phyloP scores from a whole-genome alignment of 2,113 vertebrate genomes.

The Podarcis raffonei region DNA sequence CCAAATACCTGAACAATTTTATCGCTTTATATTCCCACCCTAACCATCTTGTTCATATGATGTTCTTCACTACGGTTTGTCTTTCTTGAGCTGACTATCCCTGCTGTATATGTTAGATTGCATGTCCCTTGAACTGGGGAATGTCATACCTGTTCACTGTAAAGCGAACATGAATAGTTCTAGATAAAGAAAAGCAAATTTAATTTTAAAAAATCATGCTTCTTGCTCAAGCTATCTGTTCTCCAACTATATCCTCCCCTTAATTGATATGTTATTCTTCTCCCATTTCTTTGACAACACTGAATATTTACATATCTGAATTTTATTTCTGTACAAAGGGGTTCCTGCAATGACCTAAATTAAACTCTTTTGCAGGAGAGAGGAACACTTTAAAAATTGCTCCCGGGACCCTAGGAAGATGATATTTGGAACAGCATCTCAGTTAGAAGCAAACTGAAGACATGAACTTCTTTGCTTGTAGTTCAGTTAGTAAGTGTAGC shows the following conservation, averaged over 20 bases:
- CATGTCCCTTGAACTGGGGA: no score
- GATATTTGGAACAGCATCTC: background rate
- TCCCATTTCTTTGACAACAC: background rate
- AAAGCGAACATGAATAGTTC: no score
- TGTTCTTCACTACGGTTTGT: slow-evolving; percentile 34
- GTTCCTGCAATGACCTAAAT: background rate
- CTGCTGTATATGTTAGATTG: no score
- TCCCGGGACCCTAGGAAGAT: background rate
- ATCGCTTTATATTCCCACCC: slow-evolving; percentile 56
- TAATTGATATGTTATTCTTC: background rate
- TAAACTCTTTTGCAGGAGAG: background rate
- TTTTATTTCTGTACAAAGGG: background rate
- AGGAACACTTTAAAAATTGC: background rate
- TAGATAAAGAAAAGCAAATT: background rate
- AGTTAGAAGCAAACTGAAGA: background rate
- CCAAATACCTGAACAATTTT: slow-evolving; percentile 42
- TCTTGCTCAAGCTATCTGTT: background rate
- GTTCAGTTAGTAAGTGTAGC: background rate
- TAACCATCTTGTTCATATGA: slow-evolving; percentile 32
- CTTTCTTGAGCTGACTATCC: background rate
- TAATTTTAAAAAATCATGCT: background rate
- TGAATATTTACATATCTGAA: background rate
- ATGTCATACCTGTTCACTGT: background rate
- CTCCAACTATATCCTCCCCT: background rate
- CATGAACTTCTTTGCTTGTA: background rate